Evolutionary conservation across 2,888 invertebrate species (phyloP).

Genomic region (Octonoba sinensis): DNA sequence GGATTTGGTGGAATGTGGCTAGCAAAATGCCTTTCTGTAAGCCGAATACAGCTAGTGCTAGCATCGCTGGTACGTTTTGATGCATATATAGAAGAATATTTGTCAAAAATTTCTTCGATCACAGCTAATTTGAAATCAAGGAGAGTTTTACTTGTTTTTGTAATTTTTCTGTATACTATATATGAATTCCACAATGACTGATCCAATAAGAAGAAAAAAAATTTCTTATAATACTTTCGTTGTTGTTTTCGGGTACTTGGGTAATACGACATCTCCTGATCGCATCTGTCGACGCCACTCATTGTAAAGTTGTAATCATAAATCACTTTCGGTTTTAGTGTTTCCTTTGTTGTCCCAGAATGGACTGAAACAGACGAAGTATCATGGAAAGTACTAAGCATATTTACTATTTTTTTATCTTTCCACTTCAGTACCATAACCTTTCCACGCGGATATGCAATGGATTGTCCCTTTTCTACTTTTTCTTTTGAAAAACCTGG

Average conservation of each 20-base stretch:
- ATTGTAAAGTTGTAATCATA: constrained; percentile 11
- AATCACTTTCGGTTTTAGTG: too few species aligned
- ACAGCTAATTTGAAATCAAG: constrained; percentile 15
- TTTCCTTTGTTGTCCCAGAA: too few species aligned
- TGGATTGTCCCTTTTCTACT: constrained; percentile 46
- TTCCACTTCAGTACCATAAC: constrained; percentile 25
- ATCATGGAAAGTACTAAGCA: constrained; percentile 10
- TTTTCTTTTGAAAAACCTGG: constrained; percentile 26
- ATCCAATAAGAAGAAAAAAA: too few species aligned
- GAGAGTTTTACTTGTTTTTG: constrained; percentile 10
- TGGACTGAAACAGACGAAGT: too few species aligned
- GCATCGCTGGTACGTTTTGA: constrained; percentile 20
- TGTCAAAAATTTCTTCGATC: constrained; percentile 20
- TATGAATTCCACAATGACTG: too few species aligned
- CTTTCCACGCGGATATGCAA: too few species aligned
- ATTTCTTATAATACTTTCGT: too few species aligned
- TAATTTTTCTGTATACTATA: constrained; percentile 1
- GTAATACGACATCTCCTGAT: constrained; percentile 19
- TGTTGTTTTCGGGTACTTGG: too few species aligned
- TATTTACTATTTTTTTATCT: constrained; percentile 37
- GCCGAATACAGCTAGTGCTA: constrained; percentile 11
- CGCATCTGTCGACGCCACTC: constrained; percentile 1
- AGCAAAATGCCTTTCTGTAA: constrained; percentile 29
- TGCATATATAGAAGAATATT: constrained; percentile 21
- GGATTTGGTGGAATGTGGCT: too few species aligned